A percentile compares a stretch with the other conserved stretches of the same genome.
Evolutionary conservation across 2,113 vertebrate genomes (phyloP).

Genomic region (Silurus meridionalis): DNA sequence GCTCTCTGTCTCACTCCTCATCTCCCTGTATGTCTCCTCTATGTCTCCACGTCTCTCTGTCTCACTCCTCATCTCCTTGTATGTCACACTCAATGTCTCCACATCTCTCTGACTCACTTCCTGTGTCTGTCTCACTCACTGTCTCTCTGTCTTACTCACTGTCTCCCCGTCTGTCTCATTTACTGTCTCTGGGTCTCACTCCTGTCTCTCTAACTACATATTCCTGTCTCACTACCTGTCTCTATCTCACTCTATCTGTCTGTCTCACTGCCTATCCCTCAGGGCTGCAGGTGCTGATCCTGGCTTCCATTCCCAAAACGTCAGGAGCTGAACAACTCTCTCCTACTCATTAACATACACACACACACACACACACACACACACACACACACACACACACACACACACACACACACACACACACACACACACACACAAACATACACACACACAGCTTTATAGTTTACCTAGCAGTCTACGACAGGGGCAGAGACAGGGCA

Average conservation of each 20-base stretch:
- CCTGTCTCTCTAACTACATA: constrained; percentile 14
- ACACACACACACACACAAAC: too few relatives aligned
- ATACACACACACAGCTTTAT: too few relatives aligned
- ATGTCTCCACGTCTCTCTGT: background rate
- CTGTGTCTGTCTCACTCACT: constrained; percentile 32
- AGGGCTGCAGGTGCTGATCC: constrained; percentile 72
- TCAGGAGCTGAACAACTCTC: constrained; percentile 71
- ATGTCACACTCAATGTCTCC: background rate
- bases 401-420: background rate
- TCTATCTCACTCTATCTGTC: constrained; percentile 19
- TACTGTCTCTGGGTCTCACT: constrained; percentile 1
- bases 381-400: background rate
- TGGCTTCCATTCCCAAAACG: constrained; percentile 73
- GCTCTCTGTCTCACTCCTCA: constrained; percentile 1
- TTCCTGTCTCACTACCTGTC: constrained; percentile 42
- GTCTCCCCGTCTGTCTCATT: background rate
- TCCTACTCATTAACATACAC: constrained; percentile 61
- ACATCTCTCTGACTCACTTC: constrained; percentile 17
- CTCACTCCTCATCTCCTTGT: background rate
- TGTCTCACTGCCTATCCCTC: constrained; percentile 47
- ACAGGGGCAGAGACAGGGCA: too few relatives aligned
- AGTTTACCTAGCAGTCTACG: too few relatives aligned
- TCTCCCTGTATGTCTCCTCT: too few relatives aligned
- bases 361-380: constrained; percentile 38
- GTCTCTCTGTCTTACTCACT: constrained; percentile 36